Evolutionary conservation across 2,113 vertebrate species (phyloP).

Genomic region (Notothenia rossii): DNA sequence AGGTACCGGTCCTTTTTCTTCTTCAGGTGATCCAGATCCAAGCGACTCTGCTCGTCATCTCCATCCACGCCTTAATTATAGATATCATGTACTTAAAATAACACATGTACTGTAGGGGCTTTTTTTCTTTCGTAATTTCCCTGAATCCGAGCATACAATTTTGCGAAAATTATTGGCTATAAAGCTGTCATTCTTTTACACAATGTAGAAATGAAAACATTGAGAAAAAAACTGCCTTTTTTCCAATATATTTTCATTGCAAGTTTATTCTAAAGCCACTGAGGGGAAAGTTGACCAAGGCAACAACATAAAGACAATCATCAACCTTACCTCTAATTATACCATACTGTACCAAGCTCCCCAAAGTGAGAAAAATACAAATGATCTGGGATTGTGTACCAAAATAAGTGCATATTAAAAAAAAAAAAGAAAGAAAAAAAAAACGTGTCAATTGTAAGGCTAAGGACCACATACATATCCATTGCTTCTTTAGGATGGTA

Average conservation of each 20-base stretch:
- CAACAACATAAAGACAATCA: neutral
- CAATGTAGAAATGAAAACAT: neutral
- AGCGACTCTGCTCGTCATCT: slow-evolving; percentile 89
- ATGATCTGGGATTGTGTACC: neutral
- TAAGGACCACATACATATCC: neutral
- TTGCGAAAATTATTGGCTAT: slow-evolving; percentile 13
- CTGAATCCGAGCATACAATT: slow-evolving; percentile 17
- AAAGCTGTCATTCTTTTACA: slow-evolving; percentile 10
- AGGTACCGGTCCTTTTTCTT: slow-evolving; percentile 88
- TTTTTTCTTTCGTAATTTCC: neutral
- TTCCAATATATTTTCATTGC: no score
- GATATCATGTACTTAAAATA: neutral
- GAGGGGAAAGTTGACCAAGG: neutral
- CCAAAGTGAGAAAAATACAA: neutral
- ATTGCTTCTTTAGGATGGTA: no score
- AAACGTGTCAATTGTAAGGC: neutral
- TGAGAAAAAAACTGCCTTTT: neutral
- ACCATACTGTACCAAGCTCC: neutral
- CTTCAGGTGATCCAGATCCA: slow-evolving; percentile 88
- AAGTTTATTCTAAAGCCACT: neutral
- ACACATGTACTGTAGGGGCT: slow-evolving; percentile 1
- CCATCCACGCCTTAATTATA: slow-evolving; percentile 86
- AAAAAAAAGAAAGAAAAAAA: neutral
- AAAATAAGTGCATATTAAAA: neutral
- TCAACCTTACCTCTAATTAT: neutral